Base-by-base conservation (phyloP, 2,888 invertebrate species). In the Ochropleura plecta region DNA sequence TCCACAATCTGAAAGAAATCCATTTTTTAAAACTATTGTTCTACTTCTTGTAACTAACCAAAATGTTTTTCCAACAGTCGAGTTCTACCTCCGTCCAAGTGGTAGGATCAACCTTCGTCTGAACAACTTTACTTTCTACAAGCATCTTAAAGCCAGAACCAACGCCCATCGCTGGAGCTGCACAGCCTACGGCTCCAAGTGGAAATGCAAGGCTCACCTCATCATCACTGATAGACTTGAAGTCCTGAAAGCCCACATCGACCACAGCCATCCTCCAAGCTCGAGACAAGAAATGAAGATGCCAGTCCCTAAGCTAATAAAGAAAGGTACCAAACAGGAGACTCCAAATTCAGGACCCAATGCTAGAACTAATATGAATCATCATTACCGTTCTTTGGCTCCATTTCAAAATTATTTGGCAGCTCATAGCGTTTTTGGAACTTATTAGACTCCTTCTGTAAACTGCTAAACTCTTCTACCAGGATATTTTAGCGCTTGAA, bases 151-250 rank as follows among this genome's bases (percentile, higher is more conserved):
- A 76, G 94, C 95, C 0, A 92, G 94, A 55, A 91, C 90, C 59
- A 94, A 95, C 79, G 95, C 95, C 1, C 91, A 94, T 55, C 94
- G 95, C 30, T 96, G 95, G 95, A 95, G 95, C 80, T 96, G 95
- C 87, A 95, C 95, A 0, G 93, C 93, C 3, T 95, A 95, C 84
- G 94, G 94, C 12, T 93, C 94, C 78, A 95, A 95, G 78, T 93
- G 93, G 93, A 95, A 95, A 69, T 96, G 95, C 87, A 93, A 93
- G 82, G 95, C 95, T 2, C 94, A 94, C 60, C 93, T 96, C 55
- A 93, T 95, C 80, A 94, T 96, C 83, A 95, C 94, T 0, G 95
- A 96, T 30, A 92, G 93, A 42, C 90, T 95, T 0, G 93, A 94
- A 87, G 94, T 96, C 3, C 88, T 96, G 49, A 94, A 93, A 86